Base-by-base conservation (phyloP, 2,888 invertebrate species). In the Epinotia nisella region DNA sequence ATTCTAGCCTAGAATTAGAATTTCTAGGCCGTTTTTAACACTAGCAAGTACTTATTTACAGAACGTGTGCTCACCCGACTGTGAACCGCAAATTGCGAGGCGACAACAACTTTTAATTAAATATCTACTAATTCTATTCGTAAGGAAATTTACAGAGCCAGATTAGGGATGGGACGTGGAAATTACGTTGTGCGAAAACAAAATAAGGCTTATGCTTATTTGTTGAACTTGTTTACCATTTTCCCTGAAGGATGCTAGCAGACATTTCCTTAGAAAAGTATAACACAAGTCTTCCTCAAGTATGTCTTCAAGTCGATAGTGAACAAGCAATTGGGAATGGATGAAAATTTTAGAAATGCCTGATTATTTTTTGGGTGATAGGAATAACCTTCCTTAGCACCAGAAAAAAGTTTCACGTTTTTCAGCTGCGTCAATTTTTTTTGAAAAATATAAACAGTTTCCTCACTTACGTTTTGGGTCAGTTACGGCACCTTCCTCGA, bases 81-180 rank as follows among this genome's bases (percentile, higher is more conserved):
- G 83, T 80, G 83, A 83, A 80, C 86, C 88, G 81, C 88, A 84
- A 81, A 82, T 82, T 81, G 78, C 76, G 79, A 74, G 79, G 80
- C 81, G 84, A 79, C 83, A n/a, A 86, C 87, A 90, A 91, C 87
- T 91, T 91, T 91, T 91, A 91, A 91, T 91, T 91, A 91, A 91
- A 90, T 85, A 90, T 73, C 68, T 69, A 73, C 88, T 90, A 90
- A 90, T 90, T 86, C 86, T 80, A 82, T 89, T 86, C 85, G 84
- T 85, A 84, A 86, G 85, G 82, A 85, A 89, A 87, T 90, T 89
- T 87, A 89, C 87, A 87, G 49, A 49, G 86, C 87, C 83, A 78
- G 78, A 80, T 65, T 86, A 90, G 85, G 79, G 87, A 79, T 75
- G 87, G 61, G 82, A 70, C 61, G 70, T 45, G 75, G 71, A 71